Conservation (phyloP, 2,113 vertebrate genomes). For the Cyanoliseus patagonus region DNA sequence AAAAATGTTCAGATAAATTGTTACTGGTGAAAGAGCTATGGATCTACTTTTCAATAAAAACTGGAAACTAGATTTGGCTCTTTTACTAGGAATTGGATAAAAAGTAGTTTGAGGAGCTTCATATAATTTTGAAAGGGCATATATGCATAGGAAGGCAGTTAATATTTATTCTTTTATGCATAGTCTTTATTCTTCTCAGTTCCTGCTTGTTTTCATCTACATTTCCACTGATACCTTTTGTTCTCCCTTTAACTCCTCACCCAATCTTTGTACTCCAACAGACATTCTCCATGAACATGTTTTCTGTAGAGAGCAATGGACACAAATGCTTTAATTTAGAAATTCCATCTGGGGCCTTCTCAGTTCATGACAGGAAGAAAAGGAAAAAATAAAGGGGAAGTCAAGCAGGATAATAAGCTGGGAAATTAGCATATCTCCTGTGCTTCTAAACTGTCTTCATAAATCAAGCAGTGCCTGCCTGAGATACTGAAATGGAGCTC, state of each 20-base stretch:
- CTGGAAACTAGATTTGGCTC: neutral
- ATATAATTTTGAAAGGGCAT: neutral
- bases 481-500: neutral
- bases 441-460: slow-evolving; percentile 6
- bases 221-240: slow-evolving; percentile 37
- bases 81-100: neutral
- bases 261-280: slow-evolving; percentile 34
- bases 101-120: neutral
- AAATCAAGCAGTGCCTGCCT: neutral
- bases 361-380: slow-evolving; percentile 11
- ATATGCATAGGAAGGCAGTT: slow-evolving; percentile 22
- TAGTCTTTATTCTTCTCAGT: slow-evolving; percentile 4
- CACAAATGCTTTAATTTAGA: slow-evolving; percentile 36
- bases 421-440: slow-evolving; percentile 37
- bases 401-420: slow-evolving; percentile 24
- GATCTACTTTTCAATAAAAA: neutral
- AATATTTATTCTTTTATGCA: slow-evolving; percentile 47
- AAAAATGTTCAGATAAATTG: neutral
- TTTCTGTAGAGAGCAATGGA: slow-evolving; percentile 27
- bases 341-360: slow-evolving; percentile 31
- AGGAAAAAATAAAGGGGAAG: slow-evolving; percentile 14
- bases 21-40: neutral
- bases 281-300: neutral
- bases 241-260: slow-evolving; percentile 46
- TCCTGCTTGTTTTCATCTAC: slow-evolving; percentile 43